Base-by-base conservation (phyloP, 2,113 vertebrate genomes). In the Trinectes maculatus region DNA sequence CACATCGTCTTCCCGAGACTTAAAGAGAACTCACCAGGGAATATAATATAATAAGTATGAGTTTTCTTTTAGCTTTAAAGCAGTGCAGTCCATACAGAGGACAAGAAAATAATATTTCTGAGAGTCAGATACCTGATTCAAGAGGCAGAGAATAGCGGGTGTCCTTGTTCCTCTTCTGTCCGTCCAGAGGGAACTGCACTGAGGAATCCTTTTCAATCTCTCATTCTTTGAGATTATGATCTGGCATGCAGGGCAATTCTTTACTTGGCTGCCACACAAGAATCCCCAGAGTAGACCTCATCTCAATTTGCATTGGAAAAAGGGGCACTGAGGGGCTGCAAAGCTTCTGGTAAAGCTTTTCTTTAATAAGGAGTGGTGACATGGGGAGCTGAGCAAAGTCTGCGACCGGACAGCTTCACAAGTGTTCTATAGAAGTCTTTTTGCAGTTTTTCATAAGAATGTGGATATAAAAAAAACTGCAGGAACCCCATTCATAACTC, bases 141-240 rank as follows among this genome's bases (percentile, higher is more conserved):
- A 64, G 52, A 55, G 52, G 51, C 58, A 47, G 67, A 12, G 63
- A 47, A 42, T 72, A 33, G 59, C 36, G 10, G 62, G 68, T 70
- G 74, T 81, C 68, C 75, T 78, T 85, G 73, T 83, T 58, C 74
- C 74, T 87, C 69, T 79, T 79, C 70, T 74, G 43, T 43, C 59
- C 24, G 59, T 87, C 76, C 80, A 65, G 48, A 71, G 79, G 79
- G 77, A 80, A 76, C 34, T 2, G 70, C 79, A 68, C 56, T 19
- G 54, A 83, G 64, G 65, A 89, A 83, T 88, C 85, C 71, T 64
- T 33, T 84, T 84, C 49, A 77, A 4, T 58, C 31, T 36, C 57
- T 49, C 34, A 44, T 72, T 82, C 74, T 75, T n/a, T 76, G 49
- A 88, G 85, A 88, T 91, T 84, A 87, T 82, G 80, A 87, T 90